Conservation (phyloP, 2,113 vertebrate genomes). For the Opisthocomus hoazin region DNA sequence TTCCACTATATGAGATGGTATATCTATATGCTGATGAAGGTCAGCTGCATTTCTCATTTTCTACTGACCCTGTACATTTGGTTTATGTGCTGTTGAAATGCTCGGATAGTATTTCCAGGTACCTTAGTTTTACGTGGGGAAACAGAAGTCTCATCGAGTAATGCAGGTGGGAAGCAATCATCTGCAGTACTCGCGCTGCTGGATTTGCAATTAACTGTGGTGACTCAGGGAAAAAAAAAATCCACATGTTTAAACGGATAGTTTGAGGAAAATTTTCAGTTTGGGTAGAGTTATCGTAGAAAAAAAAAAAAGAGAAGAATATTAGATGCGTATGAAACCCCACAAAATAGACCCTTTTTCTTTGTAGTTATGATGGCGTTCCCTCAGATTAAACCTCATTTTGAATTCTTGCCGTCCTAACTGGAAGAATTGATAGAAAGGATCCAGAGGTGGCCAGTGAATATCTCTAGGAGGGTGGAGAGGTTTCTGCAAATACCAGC, state of each 20-base stretch:
- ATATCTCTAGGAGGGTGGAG: neutral
- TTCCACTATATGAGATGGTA: neutral
- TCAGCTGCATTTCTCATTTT: neutral
- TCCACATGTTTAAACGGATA: neutral
- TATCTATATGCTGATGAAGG: neutral
- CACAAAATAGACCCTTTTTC: neutral
- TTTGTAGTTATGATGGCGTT: neutral
- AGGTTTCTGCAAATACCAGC: neutral
- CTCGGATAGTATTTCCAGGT: neutral
- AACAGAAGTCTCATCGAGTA: constrained; percentile 1
- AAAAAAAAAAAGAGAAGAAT: neutral
- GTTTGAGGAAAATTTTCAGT: neutral
- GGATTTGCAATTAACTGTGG: constrained; percentile 38
- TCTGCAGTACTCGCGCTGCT: neutral
- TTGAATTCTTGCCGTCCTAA: neutral
- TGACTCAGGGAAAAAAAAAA: neutral
- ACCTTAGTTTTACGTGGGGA: neutral
- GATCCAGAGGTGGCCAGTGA: neutral
- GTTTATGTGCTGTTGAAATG: neutral
- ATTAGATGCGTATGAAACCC: neutral
- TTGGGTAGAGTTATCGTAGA: neutral
- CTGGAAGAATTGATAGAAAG: neutral
- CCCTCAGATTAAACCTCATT: neutral
- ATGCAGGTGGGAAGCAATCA: neutral
- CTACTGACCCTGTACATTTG: neutral